Evolutionary conservation across 2,797 vertebrate species (phyloP).

Genomic region (Phalanger gymnotis): DNA sequence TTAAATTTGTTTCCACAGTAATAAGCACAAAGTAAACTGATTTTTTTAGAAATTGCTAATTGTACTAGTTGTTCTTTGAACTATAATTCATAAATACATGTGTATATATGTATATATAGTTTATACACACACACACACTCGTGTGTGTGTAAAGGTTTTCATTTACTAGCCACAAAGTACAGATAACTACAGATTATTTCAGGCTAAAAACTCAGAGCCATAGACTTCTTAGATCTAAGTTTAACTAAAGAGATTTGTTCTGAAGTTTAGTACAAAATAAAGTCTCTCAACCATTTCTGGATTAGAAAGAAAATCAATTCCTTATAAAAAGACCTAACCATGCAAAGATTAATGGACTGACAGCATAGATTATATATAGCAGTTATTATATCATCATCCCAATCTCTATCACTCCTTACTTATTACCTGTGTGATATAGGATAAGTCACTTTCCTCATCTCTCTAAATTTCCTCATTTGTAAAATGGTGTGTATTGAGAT

Average conservation of each 20-base stretch:
- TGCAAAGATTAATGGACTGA: background rate
- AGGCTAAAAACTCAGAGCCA: background rate
- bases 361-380: background rate
- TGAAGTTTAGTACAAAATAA: background rate
- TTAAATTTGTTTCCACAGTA: conserved; percentile 68
- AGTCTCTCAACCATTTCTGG: background rate
- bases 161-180: conserved; percentile 10
- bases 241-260: background rate
- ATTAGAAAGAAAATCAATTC: conserved; percentile 26
- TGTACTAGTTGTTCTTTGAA: background rate
- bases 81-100: background rate
- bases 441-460: background rate
- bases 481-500: background rate
- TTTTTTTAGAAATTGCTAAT: background rate
- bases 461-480: background rate
- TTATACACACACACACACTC: background rate
- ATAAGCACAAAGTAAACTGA: conserved; percentile 4
- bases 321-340: conserved; percentile 20
- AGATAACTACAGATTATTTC: conserved; percentile 5
- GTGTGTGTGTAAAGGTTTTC: background rate
- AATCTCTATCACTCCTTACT: background rate
- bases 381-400: background rate
- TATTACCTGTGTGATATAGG: background rate
- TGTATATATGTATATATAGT: too few relatives aligned
- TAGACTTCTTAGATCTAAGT: background rate